Evolutionary conservation across 2,797 vertebrate species (phyloP).

Genomic region (Sternotherus odoratus): DNA sequence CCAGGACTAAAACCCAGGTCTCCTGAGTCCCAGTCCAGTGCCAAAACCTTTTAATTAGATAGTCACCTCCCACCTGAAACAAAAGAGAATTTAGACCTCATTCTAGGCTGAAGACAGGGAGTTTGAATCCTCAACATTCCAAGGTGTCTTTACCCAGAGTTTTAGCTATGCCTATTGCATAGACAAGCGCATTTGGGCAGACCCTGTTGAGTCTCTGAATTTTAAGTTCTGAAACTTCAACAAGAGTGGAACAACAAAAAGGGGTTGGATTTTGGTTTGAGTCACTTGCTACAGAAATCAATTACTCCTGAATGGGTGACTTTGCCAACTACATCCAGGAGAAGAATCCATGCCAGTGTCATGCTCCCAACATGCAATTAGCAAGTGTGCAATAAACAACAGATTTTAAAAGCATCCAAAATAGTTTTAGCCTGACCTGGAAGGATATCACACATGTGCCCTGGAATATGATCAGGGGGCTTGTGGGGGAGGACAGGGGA

Average conservation of each 20-base stretch:
- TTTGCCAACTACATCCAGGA: conserved; percentile 37
- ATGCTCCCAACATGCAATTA: neutral
- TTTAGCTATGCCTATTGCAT: conserved; percentile 59
- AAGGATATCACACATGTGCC: neutral
- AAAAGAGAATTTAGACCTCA: conserved; percentile 36
- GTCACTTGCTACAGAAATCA: conserved; percentile 24
- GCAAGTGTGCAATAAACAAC: conserved; percentile 17
- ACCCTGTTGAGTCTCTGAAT: conserved; percentile 39
- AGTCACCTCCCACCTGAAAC: conserved; percentile 48
- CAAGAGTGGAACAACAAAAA: conserved; percentile 37
- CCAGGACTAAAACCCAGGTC: neutral
- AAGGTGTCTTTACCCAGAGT: neutral
- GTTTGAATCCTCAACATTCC: conserved; percentile 13
- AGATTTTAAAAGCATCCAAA: conserved; percentile 30
- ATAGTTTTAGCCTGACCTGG: neutral
- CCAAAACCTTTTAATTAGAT: neutral
- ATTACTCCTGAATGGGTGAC: conserved; percentile 26
- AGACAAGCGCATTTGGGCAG: conserved; percentile 21
- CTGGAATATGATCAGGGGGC: neutral
- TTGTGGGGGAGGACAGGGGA: neutral
- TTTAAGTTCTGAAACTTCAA: conserved; percentile 58
- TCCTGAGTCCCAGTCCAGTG: conserved; percentile 12
- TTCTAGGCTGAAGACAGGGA: conserved; percentile 8
- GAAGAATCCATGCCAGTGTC: conserved; percentile 38
- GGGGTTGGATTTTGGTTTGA: conserved; percentile 39